Evolutionary conservation across 2,888 invertebrate genomes (phyloP).

Genomic region (Morinoia aosen): DNA sequence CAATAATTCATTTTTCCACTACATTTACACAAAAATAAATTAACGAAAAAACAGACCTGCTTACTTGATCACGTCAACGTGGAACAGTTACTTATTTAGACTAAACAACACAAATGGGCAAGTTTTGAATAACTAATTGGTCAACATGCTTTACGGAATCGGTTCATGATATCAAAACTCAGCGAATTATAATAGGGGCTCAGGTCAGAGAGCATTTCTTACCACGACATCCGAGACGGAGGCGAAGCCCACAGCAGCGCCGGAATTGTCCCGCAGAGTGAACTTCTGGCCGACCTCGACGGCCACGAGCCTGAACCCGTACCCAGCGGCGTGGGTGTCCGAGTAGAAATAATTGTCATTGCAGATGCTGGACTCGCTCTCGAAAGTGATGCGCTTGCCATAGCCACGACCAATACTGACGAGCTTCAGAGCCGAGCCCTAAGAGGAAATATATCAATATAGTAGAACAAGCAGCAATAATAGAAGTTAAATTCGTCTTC

Average conservation of each 20-base stretch:
- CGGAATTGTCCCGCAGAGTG: slow-evolving; percentile 80
- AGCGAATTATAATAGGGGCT: not conserved
- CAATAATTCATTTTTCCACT: not conserved
- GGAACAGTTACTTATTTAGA: not conserved
- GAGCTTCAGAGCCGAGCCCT: slow-evolving; percentile 79
- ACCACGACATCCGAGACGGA: slow-evolving; percentile 80
- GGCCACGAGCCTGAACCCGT: slow-evolving; percentile 80
- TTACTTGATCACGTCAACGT: not conserved
- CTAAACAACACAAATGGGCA: not conserved
- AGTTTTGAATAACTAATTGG: not conserved
- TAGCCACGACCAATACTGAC: slow-evolving; percentile 82
- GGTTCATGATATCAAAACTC: not conserved
- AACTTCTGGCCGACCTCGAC: slow-evolving; percentile 81
- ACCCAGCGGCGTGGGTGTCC: slow-evolving; percentile 82
- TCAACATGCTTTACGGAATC: not conserved
- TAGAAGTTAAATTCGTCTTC: not conserved
- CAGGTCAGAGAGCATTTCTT: slow-evolving; percentile 67
- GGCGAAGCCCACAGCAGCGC: slow-evolving; percentile 79
- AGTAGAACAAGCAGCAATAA: slow-evolving; percentile 69
- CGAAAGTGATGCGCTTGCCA: slow-evolving; percentile 82
- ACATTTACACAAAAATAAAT: not conserved
- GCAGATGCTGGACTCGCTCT: slow-evolving; percentile 76
- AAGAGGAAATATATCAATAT: slow-evolving; percentile 74
- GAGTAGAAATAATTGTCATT: slow-evolving; percentile 85
- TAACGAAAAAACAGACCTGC: not conserved